Conservation (phyloP, 1,140 invertebrate species). For the Trachelipus rathkii region DNA sequence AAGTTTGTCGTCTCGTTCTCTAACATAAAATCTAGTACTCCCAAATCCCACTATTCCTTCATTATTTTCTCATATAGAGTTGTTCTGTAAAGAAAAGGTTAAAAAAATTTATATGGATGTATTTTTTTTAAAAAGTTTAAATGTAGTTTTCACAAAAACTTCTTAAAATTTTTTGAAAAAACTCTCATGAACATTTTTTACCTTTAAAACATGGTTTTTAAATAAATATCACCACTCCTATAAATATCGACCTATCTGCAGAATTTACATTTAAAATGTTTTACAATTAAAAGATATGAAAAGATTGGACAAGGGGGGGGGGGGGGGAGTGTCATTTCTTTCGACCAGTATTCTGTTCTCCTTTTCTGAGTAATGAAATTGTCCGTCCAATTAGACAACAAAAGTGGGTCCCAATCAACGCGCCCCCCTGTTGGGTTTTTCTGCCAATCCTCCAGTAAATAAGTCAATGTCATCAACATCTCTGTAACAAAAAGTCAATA, state of each 20-base stretch:
- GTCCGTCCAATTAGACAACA: slow-evolving; percentile 70
- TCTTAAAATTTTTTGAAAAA: no score
- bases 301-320: no score
- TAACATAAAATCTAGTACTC: slow-evolving; percentile 76
- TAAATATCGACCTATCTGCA: no score
- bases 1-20: slow-evolving; percentile 78
- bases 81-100: slow-evolving; percentile 67
- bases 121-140: no score
- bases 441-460: slow-evolving; percentile 76
- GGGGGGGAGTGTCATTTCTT: slow-evolving; percentile 89
- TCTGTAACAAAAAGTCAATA: slow-evolving; percentile 46
- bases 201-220: no score
- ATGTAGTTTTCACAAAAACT: no score
- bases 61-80: slow-evolving; percentile 77
- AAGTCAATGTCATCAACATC: slow-evolving; percentile 77
- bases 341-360: slow-evolving; percentile 90
- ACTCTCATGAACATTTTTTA: no score
- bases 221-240: no score
- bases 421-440: slow-evolving; percentile 67
- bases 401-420: slow-evolving; percentile 78
- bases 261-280: background rate
- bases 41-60: slow-evolving; percentile 74
- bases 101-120: slow-evolving; percentile 30
- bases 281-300: slow-evolving; percentile 63
- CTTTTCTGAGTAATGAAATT: slow-evolving; percentile 73